Evolutionary conservation across 2,888 invertebrate genomes (phyloP), one percentile per base, ranked within the genome.

Genomic region (Platycheirus albimanus): DNA sequence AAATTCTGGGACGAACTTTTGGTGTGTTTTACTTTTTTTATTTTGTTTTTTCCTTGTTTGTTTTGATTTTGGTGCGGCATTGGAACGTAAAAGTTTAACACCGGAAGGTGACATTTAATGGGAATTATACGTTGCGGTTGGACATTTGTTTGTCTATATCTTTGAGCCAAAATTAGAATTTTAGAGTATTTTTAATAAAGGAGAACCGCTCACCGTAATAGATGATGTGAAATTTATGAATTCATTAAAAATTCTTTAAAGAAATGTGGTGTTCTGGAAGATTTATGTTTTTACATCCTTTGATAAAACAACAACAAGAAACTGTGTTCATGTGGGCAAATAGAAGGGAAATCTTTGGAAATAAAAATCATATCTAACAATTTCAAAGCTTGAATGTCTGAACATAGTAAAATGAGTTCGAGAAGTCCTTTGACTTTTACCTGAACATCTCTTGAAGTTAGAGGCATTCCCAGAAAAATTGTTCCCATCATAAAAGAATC

Each of bases 41-140:
- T 15, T 70, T 33, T 38, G 6, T 54, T 49, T 10, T 28, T 58
- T 41, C 17, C 38, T n/a, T n/a, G 15, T 69, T 8, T 43, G 11
- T 54, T 30, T 17, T 30, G 41, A n/a, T 20, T 47, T 36, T 13
- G n/a, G n/a, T 36, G 51, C 10, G 45, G 30, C 11, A 6, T 33
- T 58, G 3, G 33, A 19, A 61, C 41, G n/a, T 33, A 19, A 71
- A 67, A 63, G 47, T 67, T 66, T 64, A 28, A 74, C 69, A 78
- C 83, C 72, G 83, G 77, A 83, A 77, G 83, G 67, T 83, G 83
- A 45, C 43, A 56, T 58, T 72, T 78, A 69, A 63, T 83, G 69
- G 63, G 72, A 64, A 38, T 83, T 66, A 49, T 33, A 61, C 17
- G 28, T 51, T 51, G 63, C 15, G 69, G 54, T 69, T 38, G 43